Conservation (phyloP, 2,797 vertebrate species). For the Bryconaethiops microstoma region DNA sequence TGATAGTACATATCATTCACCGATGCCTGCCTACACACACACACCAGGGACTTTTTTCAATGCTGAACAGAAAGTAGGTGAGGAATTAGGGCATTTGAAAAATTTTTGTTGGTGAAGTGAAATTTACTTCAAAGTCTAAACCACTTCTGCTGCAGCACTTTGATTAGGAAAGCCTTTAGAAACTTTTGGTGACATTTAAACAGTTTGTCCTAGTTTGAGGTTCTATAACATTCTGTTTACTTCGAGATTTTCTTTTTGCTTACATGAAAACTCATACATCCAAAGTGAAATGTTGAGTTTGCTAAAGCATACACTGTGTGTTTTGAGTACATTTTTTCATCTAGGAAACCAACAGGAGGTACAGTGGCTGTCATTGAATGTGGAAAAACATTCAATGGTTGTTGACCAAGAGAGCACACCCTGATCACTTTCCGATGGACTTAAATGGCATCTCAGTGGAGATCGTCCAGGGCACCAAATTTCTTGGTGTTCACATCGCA, state of each 20-base stretch:
- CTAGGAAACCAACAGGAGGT: too few species aligned
- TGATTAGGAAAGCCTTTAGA: neutral
- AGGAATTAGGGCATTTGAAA: neutral
- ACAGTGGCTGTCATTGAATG: too few species aligned
- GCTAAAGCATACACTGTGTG: too few species aligned
- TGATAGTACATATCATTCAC: neutral
- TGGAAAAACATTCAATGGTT: too few species aligned
- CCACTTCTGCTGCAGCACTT: neutral
- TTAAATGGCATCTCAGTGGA: too few species aligned
- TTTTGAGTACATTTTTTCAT: too few species aligned
- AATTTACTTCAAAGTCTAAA: slow-evolving; percentile 1
- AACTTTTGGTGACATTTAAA: neutral
- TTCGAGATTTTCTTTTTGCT: neutral
- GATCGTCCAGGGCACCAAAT: too few species aligned
- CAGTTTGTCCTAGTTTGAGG: neutral
- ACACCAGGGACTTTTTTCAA: slow-evolving; percentile 6
- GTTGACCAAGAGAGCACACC: too few species aligned
- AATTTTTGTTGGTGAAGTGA: neutral
- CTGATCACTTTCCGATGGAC: too few species aligned
- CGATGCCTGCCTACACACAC: neutral
- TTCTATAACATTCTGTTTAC: neutral
- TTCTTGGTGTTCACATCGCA: too few species aligned
- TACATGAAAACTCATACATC: neutral
- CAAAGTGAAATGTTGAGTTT: too few species aligned
- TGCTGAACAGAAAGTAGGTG: neutral